Percentiles rank a stretch among this genome's conserved stretches.
These are phyloP conservation scores for Hippocampus mohnikei DNA, from an alignment of 2,113 vertebrate species.

Conservation along the genomic window DNA sequence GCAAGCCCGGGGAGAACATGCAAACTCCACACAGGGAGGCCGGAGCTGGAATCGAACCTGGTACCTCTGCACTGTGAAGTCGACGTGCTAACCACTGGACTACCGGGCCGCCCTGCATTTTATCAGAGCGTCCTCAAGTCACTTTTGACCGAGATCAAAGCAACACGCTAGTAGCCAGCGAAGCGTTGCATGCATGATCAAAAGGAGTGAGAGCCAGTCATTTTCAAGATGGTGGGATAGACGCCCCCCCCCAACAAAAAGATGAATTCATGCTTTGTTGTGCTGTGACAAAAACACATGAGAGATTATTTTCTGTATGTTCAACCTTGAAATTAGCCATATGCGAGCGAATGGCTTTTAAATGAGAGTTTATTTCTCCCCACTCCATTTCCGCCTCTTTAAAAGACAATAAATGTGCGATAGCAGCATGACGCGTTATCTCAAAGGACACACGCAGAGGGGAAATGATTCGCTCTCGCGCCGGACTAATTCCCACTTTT, in stretches of 20 bases:
- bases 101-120: conserved; percentile 57
- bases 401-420: conserved; percentile 48
- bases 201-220: conserved; percentile 51
- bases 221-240: conserved; percentile 5
- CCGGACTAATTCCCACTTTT: conserved; percentile 44
- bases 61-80: too few species aligned
- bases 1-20: too few species aligned
- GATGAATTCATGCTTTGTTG: neutral
- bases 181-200: conserved; percentile 53
- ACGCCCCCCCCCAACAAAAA: conserved; percentile 10
- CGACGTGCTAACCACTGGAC: too few species aligned
- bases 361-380: conserved; percentile 38
- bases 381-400: conserved; percentile 14
- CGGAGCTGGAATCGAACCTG: too few species aligned
- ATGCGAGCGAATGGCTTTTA: conserved; percentile 32
- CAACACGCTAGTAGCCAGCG: conserved; percentile 39
- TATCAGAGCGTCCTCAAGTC: conserved; percentile 47
- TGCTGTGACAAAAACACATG: conserved; percentile 1
- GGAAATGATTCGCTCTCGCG: conserved; percentile 49
- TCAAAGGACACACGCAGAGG: conserved; percentile 60
- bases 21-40: too few species aligned
- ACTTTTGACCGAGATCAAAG: conserved; percentile 62
- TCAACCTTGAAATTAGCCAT: conserved; percentile 44
- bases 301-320: conserved; percentile 28
- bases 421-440: conserved; percentile 45